phyloP scores from a whole-genome alignment of 2,797 vertebrate species.

The Sebastes cheni region DNA sequence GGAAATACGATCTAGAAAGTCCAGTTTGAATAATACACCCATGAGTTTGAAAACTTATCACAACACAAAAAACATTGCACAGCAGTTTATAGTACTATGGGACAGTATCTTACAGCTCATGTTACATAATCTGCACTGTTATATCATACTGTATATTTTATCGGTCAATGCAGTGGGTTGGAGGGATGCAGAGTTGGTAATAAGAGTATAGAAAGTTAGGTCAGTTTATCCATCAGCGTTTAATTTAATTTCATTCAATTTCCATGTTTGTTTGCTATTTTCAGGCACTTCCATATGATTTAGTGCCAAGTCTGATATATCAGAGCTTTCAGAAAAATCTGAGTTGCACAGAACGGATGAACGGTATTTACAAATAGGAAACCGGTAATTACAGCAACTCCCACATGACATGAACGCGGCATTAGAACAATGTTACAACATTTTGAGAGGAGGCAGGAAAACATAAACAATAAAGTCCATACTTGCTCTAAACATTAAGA shows the following conservation, averaged over 20 bases:
- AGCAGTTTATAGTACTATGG: not conserved
- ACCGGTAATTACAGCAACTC: constrained; percentile 15
- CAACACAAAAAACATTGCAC: not conserved
- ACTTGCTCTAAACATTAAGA: not conserved
- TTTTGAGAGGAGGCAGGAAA: not conserved
- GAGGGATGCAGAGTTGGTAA: not conserved
- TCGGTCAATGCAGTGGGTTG: not conserved
- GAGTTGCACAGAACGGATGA: not conserved
- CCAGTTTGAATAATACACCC: not conserved
- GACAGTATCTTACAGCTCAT: not conserved
- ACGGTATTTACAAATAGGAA: constrained; percentile 23
- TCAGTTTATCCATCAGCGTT: not conserved
- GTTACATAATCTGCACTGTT: not conserved
- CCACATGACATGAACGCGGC: not conserved
- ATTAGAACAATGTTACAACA: not conserved
- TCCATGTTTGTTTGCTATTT: not conserved
- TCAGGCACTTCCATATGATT: not conserved
- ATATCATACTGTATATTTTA: not conserved
- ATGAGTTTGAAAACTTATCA: not conserved
- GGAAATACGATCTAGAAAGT: not conserved
- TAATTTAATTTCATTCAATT: not conserved
- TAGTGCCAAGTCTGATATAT: not conserved
- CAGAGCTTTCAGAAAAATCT: constrained; percentile 1
- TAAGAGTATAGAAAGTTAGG: not conserved
- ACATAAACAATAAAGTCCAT: not conserved